These are phyloP conservation scores for Drosophila borborema DNA, from an alignment of 2,888 invertebrate species.

Conservation along the genomic window DNA sequence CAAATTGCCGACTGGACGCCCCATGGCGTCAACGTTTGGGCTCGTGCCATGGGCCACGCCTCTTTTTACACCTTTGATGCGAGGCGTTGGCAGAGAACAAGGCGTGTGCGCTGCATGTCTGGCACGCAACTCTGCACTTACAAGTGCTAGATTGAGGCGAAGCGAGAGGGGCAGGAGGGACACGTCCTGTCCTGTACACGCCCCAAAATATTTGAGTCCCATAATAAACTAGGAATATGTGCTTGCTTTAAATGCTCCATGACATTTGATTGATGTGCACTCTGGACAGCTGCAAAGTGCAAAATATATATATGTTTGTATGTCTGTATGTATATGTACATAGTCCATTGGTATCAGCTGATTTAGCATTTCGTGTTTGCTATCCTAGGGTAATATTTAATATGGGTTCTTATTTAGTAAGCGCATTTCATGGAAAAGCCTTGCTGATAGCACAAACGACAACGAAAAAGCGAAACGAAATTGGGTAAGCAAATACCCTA, in stretches of 20 bases:
- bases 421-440: constrained; percentile 50
- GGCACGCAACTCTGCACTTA: constrained; percentile 76
- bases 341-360: constrained; percentile 63
- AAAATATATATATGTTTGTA: constrained; percentile 32
- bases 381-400: constrained; percentile 74
- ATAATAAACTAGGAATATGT: constrained; percentile 59
- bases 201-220: constrained; percentile 48
- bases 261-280: constrained; percentile 78
- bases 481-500: background rate
- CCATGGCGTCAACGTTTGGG: constrained; percentile 57
- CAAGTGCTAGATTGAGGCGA: constrained; percentile 4
- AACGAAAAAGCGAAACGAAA: background rate
- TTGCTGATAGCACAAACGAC: constrained; percentile 35
- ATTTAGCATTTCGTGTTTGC: constrained; percentile 60
- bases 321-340: background rate
- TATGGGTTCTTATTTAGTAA: constrained; percentile 57
- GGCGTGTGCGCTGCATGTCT: constrained; percentile 63
- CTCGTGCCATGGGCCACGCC: constrained; percentile 67
- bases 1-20: constrained; percentile 73
- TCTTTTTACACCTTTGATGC: constrained; percentile 69
- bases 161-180: background rate
- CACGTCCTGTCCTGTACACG: constrained; percentile 44
- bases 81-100: constrained; percentile 43
- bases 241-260: constrained; percentile 69
- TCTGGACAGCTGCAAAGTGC: constrained; percentile 69